Percentiles rank a stretch among this genome's conserved stretches.
Conservation (phyloP, 2,113 vertebrate species). For the Zosterops pallidus region DNA sequence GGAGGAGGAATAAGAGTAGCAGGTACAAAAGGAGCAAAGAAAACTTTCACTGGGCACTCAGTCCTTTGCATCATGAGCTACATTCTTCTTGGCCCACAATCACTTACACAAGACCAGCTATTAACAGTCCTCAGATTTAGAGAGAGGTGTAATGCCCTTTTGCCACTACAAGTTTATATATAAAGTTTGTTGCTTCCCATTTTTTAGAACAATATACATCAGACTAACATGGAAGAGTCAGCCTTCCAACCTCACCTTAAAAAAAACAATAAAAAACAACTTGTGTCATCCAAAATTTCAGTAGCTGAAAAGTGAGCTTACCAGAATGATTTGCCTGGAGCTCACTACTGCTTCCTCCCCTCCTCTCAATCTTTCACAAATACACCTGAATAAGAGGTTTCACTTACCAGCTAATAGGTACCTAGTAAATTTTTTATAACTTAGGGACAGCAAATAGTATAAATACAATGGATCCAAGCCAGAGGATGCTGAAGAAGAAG, state of each 20-base stretch:
- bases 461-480: neutral
- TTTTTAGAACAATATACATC: neutral
- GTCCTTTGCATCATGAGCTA: neutral
- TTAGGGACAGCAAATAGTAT: neutral
- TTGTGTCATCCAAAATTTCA: neutral
- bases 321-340: neutral
- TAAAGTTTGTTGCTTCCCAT: neutral
- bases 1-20: neutral
- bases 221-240: neutral
- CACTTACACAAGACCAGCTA: neutral
- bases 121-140: neutral
- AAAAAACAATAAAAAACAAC: too few relatives aligned
- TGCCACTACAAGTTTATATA: neutral
- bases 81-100: neutral
- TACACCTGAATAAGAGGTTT: neutral
- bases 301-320: neutral
- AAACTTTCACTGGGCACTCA: neutral
- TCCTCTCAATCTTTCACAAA: neutral
- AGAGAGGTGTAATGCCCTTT: rapidly evolving
- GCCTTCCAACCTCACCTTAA: neutral
- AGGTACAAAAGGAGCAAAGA: neutral
- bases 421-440: slow-evolving; percentile 15
- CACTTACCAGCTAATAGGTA: neutral
- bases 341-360: neutral
- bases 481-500: neutral